phyloP scores from a whole-genome alignment of 2,888 invertebrate species.

The Nematopogon swammerdamellus region DNA sequence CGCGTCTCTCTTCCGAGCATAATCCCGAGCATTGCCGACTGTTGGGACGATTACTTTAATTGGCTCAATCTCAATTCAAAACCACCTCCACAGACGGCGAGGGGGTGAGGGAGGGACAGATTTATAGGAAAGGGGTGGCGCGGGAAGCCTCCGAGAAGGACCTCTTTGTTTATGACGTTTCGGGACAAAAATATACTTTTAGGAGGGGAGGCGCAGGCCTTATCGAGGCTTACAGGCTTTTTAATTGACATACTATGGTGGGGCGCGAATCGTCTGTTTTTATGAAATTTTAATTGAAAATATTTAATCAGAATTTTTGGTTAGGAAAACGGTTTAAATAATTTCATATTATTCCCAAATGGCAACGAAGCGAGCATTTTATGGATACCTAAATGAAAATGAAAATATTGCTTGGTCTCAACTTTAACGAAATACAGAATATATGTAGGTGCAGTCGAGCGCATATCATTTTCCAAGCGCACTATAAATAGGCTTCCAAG shows the following conservation, averaged over 20 bases:
- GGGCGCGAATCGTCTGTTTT: constrained; percentile 9
- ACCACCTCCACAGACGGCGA: constrained; percentile 37
- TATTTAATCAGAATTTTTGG: too few relatives aligned
- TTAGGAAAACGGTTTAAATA: too few relatives aligned
- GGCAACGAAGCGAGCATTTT: too few relatives aligned
- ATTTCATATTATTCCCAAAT: too few relatives aligned
- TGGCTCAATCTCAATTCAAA: constrained; percentile 65
- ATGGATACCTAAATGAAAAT: too few relatives aligned
- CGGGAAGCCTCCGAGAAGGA: constrained; percentile 13
- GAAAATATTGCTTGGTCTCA: too few relatives aligned
- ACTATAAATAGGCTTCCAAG: too few relatives aligned
- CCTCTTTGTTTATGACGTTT: constrained; percentile 52
- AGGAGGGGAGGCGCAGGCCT: neutral
- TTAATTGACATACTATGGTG: constrained; percentile 5
- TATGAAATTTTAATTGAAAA: too few relatives aligned
- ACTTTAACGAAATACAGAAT: too few relatives aligned
- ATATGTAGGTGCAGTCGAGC: too few relatives aligned
- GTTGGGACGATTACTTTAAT: constrained; percentile 69
- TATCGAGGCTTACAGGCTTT: constrained; percentile 4
- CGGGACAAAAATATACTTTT: neutral
- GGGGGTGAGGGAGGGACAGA: constrained; percentile 31
- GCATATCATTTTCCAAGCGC: too few relatives aligned
- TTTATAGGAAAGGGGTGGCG: constrained; percentile 50
- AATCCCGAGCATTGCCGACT: constrained; percentile 69
- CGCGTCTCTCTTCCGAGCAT: constrained; percentile 32